A percentile compares a stretch with the other conserved stretches of the same genome.
Conservation (phyloP, 2,113 vertebrate species). For the Pipa parva region DNA sequence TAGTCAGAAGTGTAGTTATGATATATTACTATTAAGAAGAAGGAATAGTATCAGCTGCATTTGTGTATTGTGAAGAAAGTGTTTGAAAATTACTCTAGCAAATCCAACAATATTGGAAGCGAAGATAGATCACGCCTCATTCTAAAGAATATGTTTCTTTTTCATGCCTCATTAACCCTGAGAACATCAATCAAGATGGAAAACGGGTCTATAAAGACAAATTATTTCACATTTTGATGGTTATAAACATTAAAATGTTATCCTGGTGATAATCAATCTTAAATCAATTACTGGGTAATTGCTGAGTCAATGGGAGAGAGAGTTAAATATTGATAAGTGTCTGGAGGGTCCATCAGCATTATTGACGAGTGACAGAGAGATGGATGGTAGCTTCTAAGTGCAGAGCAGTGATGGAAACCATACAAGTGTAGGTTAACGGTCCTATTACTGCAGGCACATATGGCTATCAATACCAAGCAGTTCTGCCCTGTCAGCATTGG, state of each 20-base stretch:
- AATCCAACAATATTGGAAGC: conserved; percentile 32
- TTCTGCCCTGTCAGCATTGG: conserved; percentile 48
- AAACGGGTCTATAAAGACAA: conserved; percentile 33
- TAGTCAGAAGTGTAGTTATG: not conserved
- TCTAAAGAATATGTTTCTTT: conserved; percentile 42
- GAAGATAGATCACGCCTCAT: conserved; percentile 30
- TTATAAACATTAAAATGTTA: conserved; percentile 54
- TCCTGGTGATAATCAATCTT: conserved; percentile 76
- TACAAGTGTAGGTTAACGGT: conserved; percentile 53
- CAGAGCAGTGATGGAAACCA: conserved; percentile 54
- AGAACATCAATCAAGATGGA: conserved; percentile 20
- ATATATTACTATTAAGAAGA: not conserved
- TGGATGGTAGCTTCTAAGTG: conserved; percentile 49
- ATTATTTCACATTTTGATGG: conserved; percentile 46
- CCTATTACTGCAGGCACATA: conserved; percentile 47
- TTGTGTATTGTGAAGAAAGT: conserved; percentile 15
- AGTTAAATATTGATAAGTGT: conserved; percentile 82
- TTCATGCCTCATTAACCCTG: conserved; percentile 36
- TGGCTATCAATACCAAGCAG: conserved; percentile 48
- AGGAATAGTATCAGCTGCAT: not conserved
- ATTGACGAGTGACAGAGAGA: conserved; percentile 67
- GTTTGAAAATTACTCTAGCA: conserved; percentile 3
- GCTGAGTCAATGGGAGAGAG: conserved; percentile 71
- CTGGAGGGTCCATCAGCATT: conserved; percentile 73
- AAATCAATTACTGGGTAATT: conserved; percentile 80